Evolutionary conservation across 1,140 invertebrate genomes (phyloP).

Genomic region (Cotesia chilonis): DNA sequence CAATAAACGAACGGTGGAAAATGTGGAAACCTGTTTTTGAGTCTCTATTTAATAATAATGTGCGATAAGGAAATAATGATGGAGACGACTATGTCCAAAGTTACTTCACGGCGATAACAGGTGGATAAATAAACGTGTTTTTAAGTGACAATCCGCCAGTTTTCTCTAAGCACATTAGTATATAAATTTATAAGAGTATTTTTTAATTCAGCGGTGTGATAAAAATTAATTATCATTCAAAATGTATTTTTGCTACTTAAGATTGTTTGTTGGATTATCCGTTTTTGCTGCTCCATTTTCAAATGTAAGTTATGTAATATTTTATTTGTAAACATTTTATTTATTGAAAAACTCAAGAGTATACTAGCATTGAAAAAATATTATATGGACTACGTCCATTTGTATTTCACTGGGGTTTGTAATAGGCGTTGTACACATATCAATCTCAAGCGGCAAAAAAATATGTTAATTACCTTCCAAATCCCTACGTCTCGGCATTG

Average conservation of each 20-base stretch:
- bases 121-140: neutral
- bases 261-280: no score
- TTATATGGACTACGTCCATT: neutral
- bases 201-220: no score
- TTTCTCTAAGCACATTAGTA: no score
- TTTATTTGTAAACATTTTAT: no score
- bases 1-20: neutral
- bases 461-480: constrained; percentile 7
- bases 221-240: no score
- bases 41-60: neutral
- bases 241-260: no score
- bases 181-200: no score
- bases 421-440: neutral
- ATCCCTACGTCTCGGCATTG: constrained; percentile 11
- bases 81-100: neutral
- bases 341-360: no score
- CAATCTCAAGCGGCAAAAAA: neutral
- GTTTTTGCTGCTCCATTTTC: no score
- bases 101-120: constrained; percentile 1
- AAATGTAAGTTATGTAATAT: no score
- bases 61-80: constrained; percentile 7
- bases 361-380: neutral
- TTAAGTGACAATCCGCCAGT: neutral
- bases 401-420: neutral
- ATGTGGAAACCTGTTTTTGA: neutral